A percentile compares a stretch with the other conserved stretches of the same genome.
Conservation (phyloP, 1,140 invertebrate species). For the Drosophila funebris region DNA sequence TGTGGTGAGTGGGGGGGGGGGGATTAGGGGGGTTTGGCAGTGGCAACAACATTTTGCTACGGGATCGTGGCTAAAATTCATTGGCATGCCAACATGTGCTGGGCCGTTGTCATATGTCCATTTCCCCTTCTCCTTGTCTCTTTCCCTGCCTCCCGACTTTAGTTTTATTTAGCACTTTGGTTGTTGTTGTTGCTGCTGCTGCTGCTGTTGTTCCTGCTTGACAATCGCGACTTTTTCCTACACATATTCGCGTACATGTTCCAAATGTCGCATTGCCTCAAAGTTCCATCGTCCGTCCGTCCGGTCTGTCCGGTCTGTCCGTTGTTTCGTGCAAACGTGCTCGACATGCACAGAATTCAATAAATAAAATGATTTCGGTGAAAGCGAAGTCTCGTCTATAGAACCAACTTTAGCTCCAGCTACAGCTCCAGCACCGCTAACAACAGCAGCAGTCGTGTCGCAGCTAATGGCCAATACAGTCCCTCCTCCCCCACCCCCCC, state of each 20-base stretch:
- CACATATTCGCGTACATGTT: slow-evolving; percentile 50
- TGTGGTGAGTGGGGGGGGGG: neutral
- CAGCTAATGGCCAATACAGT: slow-evolving; percentile 61
- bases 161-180: slow-evolving; percentile 66
- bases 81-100: slow-evolving; percentile 57
- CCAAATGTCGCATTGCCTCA: slow-evolving; percentile 50
- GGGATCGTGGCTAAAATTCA: slow-evolving; percentile 44
- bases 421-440: neutral
- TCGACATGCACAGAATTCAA: slow-evolving; percentile 77
- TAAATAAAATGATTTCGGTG: slow-evolving; percentile 79
- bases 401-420: slow-evolving; percentile 28
- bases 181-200: slow-evolving; percentile 19
- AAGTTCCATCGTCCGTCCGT: slow-evolving; percentile 2
- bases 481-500: neutral
- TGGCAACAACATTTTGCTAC: slow-evolving; percentile 24
- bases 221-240: slow-evolving; percentile 33
- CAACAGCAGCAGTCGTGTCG: slow-evolving; percentile 58
- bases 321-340: slow-evolving; percentile 73
- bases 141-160: neutral
- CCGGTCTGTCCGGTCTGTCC: slow-evolving; percentile 8
- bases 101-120: slow-evolving; percentile 34
- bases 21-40: neutral
- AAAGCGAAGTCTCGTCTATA: slow-evolving; percentile 58
- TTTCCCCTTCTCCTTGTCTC: neutral
- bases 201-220: slow-evolving; percentile 21